Base-by-base conservation (phyloP, 2,113 vertebrate species). In the Psittacula cyanocephala region DNA sequence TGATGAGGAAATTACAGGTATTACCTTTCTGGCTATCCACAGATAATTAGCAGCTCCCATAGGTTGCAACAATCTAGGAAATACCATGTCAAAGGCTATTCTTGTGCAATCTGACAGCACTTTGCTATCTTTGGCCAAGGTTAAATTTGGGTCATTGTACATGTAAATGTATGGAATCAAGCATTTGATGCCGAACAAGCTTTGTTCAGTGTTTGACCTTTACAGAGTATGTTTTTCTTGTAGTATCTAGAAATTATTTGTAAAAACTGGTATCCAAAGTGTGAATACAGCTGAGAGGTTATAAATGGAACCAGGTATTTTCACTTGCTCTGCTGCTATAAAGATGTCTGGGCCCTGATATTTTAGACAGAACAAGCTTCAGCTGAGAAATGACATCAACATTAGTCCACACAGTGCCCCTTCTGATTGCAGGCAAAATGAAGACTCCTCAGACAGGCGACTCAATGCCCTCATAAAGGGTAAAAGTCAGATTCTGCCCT, bases 401-500 rank as follows among this genome's bases (percentile, higher is more conserved):
- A 14, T 75, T 49, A 84, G 78, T 79, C 72, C 4, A 6, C 92
- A 89, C 35, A 85, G 39, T 72, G 75, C 55, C 67, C 49, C 89
- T 75, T 90, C 89, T 94, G 86, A 95, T 81, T 33, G 63, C 70
- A 89, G 84, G 18, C 44, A 81, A 81, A 55, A 67, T 49, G 91
- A 88, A 85, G 67, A 86, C 72, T 74, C 75, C 62, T 74, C 81
- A 92, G 90, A 81, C 41, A 86, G 81, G 74, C 47, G 4, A 72
- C 78, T 81, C 74, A 77, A 50, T 89, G 65, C 77, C 72, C 78
- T 93, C 10, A 1, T 81, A 97, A 97, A 97, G 94, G 95, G 90
- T 94, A 96, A 97, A 96, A 71, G 95, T 97, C 96, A 97, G 75
- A 86, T 81, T 87, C 69, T 93, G 85, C 67, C 90, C 69, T 87